A percentile compares a stretch with the other conserved stretches of the same genome.
These are phyloP conservation scores for Deladenus siricidicola DNA, from an alignment of 2,888 invertebrate genomes.

Conservation along the genomic window DNA sequence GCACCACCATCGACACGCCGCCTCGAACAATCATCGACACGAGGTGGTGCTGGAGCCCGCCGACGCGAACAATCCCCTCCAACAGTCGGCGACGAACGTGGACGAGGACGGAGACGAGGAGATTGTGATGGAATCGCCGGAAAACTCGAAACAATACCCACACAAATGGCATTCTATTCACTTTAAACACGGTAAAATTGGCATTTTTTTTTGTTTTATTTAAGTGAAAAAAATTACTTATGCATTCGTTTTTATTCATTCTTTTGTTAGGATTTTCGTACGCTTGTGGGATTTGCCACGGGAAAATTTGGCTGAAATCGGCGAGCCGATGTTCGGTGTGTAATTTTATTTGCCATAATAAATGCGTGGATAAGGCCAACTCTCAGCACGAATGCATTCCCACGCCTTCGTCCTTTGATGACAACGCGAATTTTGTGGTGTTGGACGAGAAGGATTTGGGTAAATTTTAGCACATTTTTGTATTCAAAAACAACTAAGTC, in stretches of 20 bases:
- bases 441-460: constrained; percentile 6
- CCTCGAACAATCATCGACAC: neutral
- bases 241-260: neutral
- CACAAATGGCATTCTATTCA: constrained; percentile 15
- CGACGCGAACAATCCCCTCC: neutral
- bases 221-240: neutral
- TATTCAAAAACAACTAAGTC: too few species aligned
- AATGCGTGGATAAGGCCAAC: constrained; percentile 64
- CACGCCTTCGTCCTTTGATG: constrained; percentile 8
- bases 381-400: constrained; percentile 16
- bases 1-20: neutral
- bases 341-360: constrained; percentile 85
- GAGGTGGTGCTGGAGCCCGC: neutral
- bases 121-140: neutral
- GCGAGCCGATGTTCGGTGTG: constrained; percentile 84
- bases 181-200: constrained; percentile 7
- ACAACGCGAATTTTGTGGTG: constrained; percentile 32
- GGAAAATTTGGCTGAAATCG: constrained; percentile 87
- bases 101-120: neutral
- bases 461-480: constrained; percentile 1
- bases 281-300: constrained; percentile 41
- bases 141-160: neutral
- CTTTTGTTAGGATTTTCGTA: constrained; percentile 2
- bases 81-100: neutral
- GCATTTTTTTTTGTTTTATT: neutral